A percentile compares a stretch with the other conserved stretches of the same genome.
These are phyloP conservation scores for Pantherophis guttatus DNA, from an alignment of 2,113 vertebrate genomes.

Conservation along the genomic window DNA sequence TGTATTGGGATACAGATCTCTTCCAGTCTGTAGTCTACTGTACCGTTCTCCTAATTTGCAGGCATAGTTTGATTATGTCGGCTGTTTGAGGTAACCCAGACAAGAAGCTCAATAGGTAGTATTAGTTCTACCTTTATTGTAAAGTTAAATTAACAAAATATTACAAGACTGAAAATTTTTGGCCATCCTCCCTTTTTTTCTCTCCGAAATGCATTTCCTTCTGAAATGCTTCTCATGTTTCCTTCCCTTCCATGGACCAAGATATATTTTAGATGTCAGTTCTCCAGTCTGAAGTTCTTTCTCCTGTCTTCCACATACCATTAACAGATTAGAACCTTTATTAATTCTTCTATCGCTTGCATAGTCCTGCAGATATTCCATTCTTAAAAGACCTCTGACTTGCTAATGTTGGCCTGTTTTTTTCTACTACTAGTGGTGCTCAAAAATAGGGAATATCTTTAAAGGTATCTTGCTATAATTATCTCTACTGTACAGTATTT, in stretches of 20 bases:
- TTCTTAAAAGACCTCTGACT: not conserved
- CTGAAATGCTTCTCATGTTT: not conserved
- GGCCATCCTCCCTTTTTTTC: not conserved
- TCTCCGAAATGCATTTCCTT: not conserved
- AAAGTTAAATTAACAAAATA: not conserved
- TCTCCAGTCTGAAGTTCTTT: not conserved
- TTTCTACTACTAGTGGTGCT: not conserved
- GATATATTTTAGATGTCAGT: not conserved
- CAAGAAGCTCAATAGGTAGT: not conserved
- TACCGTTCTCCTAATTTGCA: not conserved
- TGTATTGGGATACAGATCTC: not conserved
- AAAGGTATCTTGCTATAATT: not conserved
- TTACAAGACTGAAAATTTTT: not conserved
- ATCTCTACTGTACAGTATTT: not conserved
- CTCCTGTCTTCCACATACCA: not conserved
- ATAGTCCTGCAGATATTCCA: not conserved
- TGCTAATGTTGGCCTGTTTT: not conserved
- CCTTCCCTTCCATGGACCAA: not conserved
- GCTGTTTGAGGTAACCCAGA: not conserved
- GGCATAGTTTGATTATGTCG: not conserved
- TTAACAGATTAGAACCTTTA: not conserved
- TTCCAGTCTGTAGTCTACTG: not conserved
- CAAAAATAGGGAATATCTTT: not conserved
- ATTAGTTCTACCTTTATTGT: not conserved
- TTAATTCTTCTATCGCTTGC: not conserved